These are phyloP conservation scores for Blastobasis adustella DNA, from an alignment of 2,888 invertebrate genomes.

Conservation along the genomic window DNA sequence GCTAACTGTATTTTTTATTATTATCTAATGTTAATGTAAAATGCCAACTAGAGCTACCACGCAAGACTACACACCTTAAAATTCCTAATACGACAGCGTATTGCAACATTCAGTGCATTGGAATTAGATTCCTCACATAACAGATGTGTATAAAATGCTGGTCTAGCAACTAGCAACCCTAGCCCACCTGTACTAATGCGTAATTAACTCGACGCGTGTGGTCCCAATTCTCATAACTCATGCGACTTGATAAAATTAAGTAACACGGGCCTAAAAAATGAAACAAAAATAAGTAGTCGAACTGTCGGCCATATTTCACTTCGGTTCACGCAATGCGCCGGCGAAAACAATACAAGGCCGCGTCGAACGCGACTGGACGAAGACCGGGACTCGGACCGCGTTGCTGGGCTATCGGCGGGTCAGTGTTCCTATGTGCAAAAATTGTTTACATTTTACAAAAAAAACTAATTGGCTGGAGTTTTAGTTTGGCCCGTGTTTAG, in stretches of 20 bases:
- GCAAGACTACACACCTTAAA: neutral
- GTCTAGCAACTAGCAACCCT: constrained; percentile 10
- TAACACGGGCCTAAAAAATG: constrained; percentile 65
- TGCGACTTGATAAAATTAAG: constrained; percentile 74
- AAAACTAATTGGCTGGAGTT: too few species aligned
- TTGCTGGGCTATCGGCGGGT: constrained; percentile 1
- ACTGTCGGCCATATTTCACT: constrained; percentile 68
- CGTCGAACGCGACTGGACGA: constrained; percentile 9
- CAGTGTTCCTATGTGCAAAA: too few species aligned
- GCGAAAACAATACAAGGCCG: constrained; percentile 74
- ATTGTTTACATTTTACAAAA: too few species aligned
- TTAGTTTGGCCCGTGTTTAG: too few species aligned
- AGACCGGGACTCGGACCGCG: constrained; percentile 31
- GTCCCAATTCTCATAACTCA: constrained; percentile 70
- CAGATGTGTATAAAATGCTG: constrained; percentile 13
- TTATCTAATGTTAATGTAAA: too few species aligned
- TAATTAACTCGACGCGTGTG: constrained; percentile 69
- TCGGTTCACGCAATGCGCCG: constrained; percentile 66
- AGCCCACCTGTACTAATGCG: constrained; percentile 40
- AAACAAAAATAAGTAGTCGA: constrained; percentile 67
- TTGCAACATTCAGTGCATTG: constrained; percentile 14
- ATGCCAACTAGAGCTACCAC: too few species aligned
- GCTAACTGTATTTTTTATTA: too few species aligned
- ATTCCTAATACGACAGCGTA: neutral
- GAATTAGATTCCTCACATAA: constrained; percentile 12